Base-by-base conservation (phyloP, 2,113 vertebrate genomes). In the Raja brachyura region DNA sequence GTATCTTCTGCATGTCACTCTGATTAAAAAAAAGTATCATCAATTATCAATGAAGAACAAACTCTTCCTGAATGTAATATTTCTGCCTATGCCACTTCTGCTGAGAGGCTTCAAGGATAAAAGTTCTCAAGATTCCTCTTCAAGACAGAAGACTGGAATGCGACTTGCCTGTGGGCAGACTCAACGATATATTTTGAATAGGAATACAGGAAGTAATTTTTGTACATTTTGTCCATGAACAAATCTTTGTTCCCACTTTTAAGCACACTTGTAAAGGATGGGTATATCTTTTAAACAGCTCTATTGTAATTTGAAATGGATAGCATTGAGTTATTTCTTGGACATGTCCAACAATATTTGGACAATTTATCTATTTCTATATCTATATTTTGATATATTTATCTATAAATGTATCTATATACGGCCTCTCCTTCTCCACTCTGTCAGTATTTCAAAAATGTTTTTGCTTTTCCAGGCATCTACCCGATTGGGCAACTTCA, bases 21-120 rank as follows among this genome's bases (percentile, higher is more conserved):
- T 73, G 48, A 33, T 4, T 28, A 73, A 54, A 48, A 48, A 48
- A 92, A 92, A 48, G n/a, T 18, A 54, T 6, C 70, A 48, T 92
- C 20, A 92, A 92, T 92, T 92, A 92, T 92, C 90, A 74, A 92
- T 74, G 63, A 9, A 73, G 20, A 73, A 39, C 33, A 20, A 54
- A 92, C 28, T 48, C 39, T 33, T 48, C 20, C 73, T 73, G 22
- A n/a, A n/a, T n/a, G n/a, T n/a, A n/a, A n/a, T n/a, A n/a, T n/a
- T n/a, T n/a, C n/a, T n/a, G n/a, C n/a, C n/a, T n/a, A n/a, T n/a
- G n/a, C n/a, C n/a, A n/a, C n/a, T n/a, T n/a, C n/a, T n/a, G n/a
- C n/a, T n/a, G n/a, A n/a, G n/a, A n/a, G n/a, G n/a, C n/a, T n/a
- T n/a, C n/a, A n/a, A n/a, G n/a, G n/a, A n/a, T n/a, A n/a, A n/a